These are phyloP conservation scores for Noctilio leporinus DNA, from an alignment of 2,113 vertebrate genomes.

Conservation along the genomic window DNA sequence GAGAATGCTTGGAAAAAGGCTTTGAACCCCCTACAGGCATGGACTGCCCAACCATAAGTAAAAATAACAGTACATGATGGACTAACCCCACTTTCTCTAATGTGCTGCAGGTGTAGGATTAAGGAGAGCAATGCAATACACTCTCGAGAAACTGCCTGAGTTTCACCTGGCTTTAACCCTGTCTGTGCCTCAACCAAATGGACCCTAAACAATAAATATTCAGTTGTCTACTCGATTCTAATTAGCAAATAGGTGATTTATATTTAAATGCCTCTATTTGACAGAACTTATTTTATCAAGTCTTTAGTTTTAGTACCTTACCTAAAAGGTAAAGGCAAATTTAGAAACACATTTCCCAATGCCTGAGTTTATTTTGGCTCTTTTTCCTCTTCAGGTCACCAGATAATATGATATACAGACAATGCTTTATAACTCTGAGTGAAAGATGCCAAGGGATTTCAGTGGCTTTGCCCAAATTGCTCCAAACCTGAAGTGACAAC, in stretches of 20 bases:
- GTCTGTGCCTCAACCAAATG: not conserved
- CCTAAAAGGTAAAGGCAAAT: not conserved
- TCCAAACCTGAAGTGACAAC: not conserved
- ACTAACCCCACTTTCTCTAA: constrained; percentile 57
- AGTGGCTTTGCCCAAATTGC: not conserved
- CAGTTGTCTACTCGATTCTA: not conserved
- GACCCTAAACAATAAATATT: not conserved
- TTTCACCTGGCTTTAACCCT: not conserved
- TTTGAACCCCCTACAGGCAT: constrained; percentile 77
- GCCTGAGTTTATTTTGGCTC: not conserved
- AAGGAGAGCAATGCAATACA: not conserved
- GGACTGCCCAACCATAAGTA: constrained; percentile 83
- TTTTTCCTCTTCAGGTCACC: not conserved
- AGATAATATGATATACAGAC: not conserved
- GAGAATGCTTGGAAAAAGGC: constrained; percentile 88
- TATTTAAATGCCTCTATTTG: not conserved
- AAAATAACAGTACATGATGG: constrained; percentile 64
- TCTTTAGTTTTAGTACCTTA: not conserved
- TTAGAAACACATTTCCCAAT: not conserved
- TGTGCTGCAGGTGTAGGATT: constrained; percentile 41
- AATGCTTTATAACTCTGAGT: not conserved
- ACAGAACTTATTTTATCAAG: not conserved
- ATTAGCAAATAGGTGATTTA: not conserved
- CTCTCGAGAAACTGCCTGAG: not conserved
- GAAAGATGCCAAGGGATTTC: not conserved